phyloP scores from a whole-genome alignment of 2,888 invertebrate species.

The Pachliopta kotzebuea region DNA sequence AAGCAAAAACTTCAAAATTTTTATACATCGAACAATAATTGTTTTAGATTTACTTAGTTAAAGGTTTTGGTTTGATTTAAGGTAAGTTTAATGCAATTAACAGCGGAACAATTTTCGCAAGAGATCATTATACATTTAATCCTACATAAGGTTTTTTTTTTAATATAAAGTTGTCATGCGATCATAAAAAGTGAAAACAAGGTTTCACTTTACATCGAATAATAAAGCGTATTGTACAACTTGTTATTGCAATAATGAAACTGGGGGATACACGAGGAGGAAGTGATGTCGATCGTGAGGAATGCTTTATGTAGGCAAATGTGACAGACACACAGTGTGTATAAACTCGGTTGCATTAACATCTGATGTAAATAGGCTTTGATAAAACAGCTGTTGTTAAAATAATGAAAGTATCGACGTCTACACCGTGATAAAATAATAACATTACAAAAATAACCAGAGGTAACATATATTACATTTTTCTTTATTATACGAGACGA shows the following conservation, averaged over 20 bases:
- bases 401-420: not conserved
- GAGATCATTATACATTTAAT: conserved; percentile 47
- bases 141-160: conserved; percentile 45
- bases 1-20: not conserved
- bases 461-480: not conserved
- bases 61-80: conserved; percentile 8
- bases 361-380: conserved; percentile 3
- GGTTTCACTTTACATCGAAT: conserved; percentile 50
- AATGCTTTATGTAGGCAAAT: conserved; percentile 13
- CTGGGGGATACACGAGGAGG: conserved; percentile 6
- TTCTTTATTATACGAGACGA: too few species aligned
- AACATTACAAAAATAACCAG: not conserved
- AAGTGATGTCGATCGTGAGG: conserved; percentile 7
- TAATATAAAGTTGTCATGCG: conserved; percentile 60
- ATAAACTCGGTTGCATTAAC: not conserved
- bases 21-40: not conserved
- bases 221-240: conserved; percentile 32
- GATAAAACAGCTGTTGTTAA: not conserved
- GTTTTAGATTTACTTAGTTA: not conserved
- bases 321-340: conserved; percentile 6
- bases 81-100: conserved; percentile 33
- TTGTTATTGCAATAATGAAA: conserved; percentile 22
- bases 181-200: conserved; percentile 70
- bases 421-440: not conserved
- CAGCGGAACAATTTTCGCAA: conserved; percentile 38